phyloP scores from a whole-genome alignment of 2,888 invertebrate genomes.

The Plutella xylostella region DNA sequence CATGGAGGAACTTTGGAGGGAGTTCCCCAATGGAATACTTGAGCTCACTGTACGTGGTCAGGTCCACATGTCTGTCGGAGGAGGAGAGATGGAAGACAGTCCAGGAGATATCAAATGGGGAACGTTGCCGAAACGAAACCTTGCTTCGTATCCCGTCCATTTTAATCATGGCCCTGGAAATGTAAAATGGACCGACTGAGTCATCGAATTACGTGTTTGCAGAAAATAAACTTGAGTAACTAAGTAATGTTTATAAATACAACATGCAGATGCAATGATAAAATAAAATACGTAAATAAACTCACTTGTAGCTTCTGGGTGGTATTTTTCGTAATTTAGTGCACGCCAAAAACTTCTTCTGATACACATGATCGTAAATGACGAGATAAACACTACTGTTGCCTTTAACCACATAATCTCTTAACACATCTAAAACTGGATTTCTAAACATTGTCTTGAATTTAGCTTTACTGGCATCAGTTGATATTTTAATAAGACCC shows the following conservation, averaged over 20 bases:
- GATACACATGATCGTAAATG: conserved; percentile 80
- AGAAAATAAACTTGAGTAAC: too few species aligned
- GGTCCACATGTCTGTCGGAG: conserved; percentile 75
- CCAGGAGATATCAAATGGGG: conserved; percentile 87
- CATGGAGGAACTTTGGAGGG: conserved; percentile 68
- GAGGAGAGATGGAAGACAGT: conserved; percentile 77
- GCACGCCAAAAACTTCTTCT: conserved; percentile 84
- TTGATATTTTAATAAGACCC: conserved; percentile 80
- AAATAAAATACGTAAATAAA: too few species aligned
- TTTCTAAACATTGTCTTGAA: conserved; percentile 76
- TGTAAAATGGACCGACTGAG: too few species aligned
- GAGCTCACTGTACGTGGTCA: conserved; percentile 80
- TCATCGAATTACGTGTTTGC: too few species aligned
- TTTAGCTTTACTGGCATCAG: conserved; percentile 66
- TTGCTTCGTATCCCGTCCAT: conserved; percentile 85
- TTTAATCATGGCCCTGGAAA: conserved; percentile 74
- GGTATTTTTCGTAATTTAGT: conserved; percentile 80
- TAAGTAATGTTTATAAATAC: too few species aligned
- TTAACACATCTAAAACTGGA: conserved; percentile 76
- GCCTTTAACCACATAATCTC: conserved; percentile 80
- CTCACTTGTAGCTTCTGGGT: conserved; percentile 78
- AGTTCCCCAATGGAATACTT: conserved; percentile 79
- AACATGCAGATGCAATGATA: too few species aligned
- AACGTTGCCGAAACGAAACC: conserved; percentile 81
- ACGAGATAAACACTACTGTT: conserved; percentile 85